Conservation (phyloP, 2,888 invertebrate species). For the Zonitis immaculata region DNA sequence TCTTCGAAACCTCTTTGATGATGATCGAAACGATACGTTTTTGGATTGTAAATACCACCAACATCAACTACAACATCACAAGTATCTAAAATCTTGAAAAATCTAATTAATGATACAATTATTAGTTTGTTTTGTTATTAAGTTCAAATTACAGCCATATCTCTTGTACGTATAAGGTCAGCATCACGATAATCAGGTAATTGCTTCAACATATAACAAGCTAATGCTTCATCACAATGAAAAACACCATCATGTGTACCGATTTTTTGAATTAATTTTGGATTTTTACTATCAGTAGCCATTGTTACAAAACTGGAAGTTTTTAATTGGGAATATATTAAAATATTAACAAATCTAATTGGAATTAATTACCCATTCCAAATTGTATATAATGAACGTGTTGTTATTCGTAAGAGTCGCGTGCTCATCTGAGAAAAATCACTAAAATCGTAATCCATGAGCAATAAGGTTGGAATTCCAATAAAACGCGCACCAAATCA, state of each 20-base stretch:
- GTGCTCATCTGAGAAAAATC: background rate
- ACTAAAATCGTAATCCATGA: background rate
- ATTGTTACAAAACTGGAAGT: slow-evolving; percentile 29
- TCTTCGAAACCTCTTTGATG: slow-evolving; percentile 79
- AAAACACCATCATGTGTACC: slow-evolving; percentile 80
- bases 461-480: background rate
- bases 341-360: background rate
- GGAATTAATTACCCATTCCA: slow-evolving; percentile 27
- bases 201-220: slow-evolving; percentile 82
- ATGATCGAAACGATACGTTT: slow-evolving; percentile 81
- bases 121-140: background rate
- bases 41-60: slow-evolving; percentile 78
- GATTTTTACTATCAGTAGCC: slow-evolving; percentile 40
- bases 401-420: background rate
- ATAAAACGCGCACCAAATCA: background rate
- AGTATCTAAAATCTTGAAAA: slow-evolving; percentile 55
- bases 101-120: slow-evolving; percentile 1
- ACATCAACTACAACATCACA: slow-evolving; percentile 97
- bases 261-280: slow-evolving; percentile 50
- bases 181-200: slow-evolving; percentile 78
- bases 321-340: too few species aligned
- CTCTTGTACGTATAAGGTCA: slow-evolving; percentile 67
- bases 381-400: slow-evolving; percentile 9
- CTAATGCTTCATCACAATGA: slow-evolving; percentile 94
- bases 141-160: slow-evolving; percentile 49